A percentile compares a stretch with the other conserved stretches of the same genome.
Evolutionary conservation across 2,888 invertebrate species (phyloP).

Genomic region (Dasypolia templi): DNA sequence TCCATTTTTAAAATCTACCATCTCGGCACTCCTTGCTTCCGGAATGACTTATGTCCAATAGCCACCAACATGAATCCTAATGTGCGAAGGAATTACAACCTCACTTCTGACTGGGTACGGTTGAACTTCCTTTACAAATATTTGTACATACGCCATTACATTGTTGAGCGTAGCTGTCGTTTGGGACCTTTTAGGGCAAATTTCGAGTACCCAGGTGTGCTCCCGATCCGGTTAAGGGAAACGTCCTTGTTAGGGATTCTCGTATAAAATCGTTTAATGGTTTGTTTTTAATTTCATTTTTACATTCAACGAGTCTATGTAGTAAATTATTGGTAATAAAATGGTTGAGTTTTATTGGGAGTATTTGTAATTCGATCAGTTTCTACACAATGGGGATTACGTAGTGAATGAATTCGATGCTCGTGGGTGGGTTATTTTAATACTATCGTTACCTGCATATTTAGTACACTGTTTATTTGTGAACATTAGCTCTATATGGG

Average conservation of each 20-base stretch:
- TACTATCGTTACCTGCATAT: slow-evolving; percentile 63
- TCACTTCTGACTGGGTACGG: slow-evolving; percentile 54
- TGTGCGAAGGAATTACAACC: slow-evolving; percentile 69
- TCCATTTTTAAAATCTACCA: slow-evolving; percentile 91
- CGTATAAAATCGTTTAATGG: slow-evolving; percentile 90
- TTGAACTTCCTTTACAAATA: slow-evolving; percentile 57
- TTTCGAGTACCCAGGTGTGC: slow-evolving; percentile 90
- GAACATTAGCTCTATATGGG: slow-evolving; percentile 55
- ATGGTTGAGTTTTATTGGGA: slow-evolving; percentile 80
- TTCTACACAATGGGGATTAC: slow-evolving; percentile 72
- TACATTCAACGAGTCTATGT: slow-evolving; percentile 83
- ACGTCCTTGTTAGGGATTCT: slow-evolving; percentile 90
- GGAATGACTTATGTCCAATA: slow-evolving; percentile 89
- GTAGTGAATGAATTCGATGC: slow-evolving; percentile 69
- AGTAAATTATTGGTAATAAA: slow-evolving; percentile 87
- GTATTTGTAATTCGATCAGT: slow-evolving; percentile 80
- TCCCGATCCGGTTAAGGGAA: slow-evolving; percentile 90
- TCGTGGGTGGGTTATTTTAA: slow-evolving; percentile 77
- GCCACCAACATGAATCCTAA: slow-evolving; percentile 75
- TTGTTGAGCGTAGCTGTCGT: slow-evolving; percentile 76
- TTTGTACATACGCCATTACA: slow-evolving; percentile 72
- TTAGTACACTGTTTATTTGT: slow-evolving; percentile 71
- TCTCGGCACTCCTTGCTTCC: slow-evolving; percentile 88
- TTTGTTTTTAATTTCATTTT: slow-evolving; percentile 90
- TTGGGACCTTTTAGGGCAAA: slow-evolving; percentile 89